Base-by-base conservation (phyloP, 2,888 invertebrate genomes). In the Agelastica alni region DNA sequence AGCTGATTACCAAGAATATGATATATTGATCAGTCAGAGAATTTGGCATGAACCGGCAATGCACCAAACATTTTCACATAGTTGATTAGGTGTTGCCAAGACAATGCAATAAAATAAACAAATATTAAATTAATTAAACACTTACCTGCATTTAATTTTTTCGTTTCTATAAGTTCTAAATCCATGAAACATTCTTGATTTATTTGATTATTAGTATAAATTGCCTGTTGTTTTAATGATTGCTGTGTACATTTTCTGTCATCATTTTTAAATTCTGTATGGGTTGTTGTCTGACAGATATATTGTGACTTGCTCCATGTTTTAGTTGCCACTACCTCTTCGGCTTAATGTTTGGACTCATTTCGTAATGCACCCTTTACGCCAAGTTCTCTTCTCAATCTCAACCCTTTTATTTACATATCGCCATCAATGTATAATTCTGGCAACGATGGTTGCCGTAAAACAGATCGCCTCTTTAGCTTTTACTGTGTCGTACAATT, bases 1-100 rank as follows among this genome's bases (percentile, higher is more conserved):
- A n/a, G n/a, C n/a, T n/a, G n/a, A n/a, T n/a, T n/a, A n/a, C n/a
- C n/a, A n/a, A n/a, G n/a, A n/a, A n/a, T n/a, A n/a, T n/a, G 3
- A 54, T 57, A 56, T 59, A 59, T 56, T 59, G 60, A 60, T 56
- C 52, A 57, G 16, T 10, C 20, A 9, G 17, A 51, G 28, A 51
- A 53, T 52, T 51, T 53, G 41, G 51, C 53, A 54, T 20, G 16
- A 44, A 28, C 39, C 49, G 48, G 54, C 48, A 58, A 42, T 59
- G 53, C 56, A 49, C 37, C 56, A 59, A 44, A 32, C 22, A 37
- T 14, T n/a, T 12, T 30, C 26, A 7, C 14, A 36, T 12, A 34
- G n/a, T 48, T 26, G 39, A 37, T 30, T 41, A 48, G 9, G 10
- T 12, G 12, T 20, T 39, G 37, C 20, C 20, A 34, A 28, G 14